phyloP scores from a whole-genome alignment of 92 coral and sea anemone species.

The Phenganax marumi region DNA sequence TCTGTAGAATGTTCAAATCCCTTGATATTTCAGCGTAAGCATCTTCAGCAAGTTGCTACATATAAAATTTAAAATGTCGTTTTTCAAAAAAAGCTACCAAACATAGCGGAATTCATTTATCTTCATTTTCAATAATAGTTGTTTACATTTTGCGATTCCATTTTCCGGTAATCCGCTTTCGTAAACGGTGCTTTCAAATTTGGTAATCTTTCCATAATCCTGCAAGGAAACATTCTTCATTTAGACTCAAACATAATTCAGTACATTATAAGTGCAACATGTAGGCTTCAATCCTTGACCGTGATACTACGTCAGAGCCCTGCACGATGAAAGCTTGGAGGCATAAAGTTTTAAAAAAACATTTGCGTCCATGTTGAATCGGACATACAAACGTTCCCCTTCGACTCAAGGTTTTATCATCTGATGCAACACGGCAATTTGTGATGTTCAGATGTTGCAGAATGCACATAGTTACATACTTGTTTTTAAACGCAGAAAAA shows the following conservation, averaged over 20 bases:
- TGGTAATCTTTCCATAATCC: constrained; percentile 62
- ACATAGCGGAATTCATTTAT: no score
- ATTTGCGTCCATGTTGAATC: no score
- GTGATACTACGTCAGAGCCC: not conserved
- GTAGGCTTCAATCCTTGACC: not conserved
- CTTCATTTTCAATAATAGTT: not conserved
- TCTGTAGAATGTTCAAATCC: constrained; percentile 67
- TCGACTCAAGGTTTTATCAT: not conserved
- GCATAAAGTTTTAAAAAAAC: no score
- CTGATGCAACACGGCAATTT: not conserved
- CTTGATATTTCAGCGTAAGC: constrained; percentile 56
- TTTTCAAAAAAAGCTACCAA: no score
- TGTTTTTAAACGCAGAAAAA: not conserved
- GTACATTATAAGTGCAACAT: not conserved
- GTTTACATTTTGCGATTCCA: constrained; percentile 77
- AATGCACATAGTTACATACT: not conserved
- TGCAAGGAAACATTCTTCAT: not conserved
- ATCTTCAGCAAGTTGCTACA: constrained; percentile 67
- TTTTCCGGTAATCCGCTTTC: constrained; percentile 61
- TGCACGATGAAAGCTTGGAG: no score
- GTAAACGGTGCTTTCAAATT: constrained; percentile 68
- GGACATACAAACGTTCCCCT: not conserved
- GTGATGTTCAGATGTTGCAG: not conserved
- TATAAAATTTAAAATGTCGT: not conserved
- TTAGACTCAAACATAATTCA: not conserved